phyloP scores from a whole-genome alignment of 2,888 invertebrate species.

The Spatulosminthurus flaviceps region DNA sequence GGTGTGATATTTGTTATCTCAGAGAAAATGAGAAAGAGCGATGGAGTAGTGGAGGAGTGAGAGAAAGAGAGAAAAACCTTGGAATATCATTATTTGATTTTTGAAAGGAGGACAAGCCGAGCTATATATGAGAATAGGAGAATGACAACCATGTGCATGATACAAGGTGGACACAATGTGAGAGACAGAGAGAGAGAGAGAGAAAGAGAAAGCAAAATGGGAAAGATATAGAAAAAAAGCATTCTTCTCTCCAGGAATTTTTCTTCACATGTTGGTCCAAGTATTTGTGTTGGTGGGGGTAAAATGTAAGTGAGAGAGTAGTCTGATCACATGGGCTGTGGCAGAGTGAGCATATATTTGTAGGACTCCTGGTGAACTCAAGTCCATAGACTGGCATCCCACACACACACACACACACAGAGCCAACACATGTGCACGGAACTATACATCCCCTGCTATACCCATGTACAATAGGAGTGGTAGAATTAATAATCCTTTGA shows the following conservation, averaged over 20 bases:
- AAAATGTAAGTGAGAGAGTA: not conserved
- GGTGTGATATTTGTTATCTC: too few species aligned
- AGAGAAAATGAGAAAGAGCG: not conserved
- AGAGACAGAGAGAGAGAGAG: not conserved
- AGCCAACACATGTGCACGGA: not conserved
- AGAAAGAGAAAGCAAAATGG: not conserved
- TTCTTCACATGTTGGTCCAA: not conserved
- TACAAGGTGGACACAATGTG: too few species aligned
- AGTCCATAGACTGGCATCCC: too few species aligned
- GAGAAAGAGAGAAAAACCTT: not conserved
- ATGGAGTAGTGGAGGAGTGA: not conserved
- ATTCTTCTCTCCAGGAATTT: constrained; percentile 13
- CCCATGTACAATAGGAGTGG: constrained; percentile 23
- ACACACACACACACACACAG: too few species aligned
- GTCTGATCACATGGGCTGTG: too few species aligned
- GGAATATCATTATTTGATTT: too few species aligned
- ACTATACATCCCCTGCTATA: not conserved
- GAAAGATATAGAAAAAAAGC: not conserved
- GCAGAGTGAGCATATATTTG: too few species aligned
- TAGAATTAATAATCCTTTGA: constrained; percentile 45
- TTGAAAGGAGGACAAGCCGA: too few species aligned
- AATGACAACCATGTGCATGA: too few species aligned
- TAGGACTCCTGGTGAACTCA: too few species aligned
- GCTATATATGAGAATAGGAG: too few species aligned
- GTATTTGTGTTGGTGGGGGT: not conserved